Evolutionary conservation across 2,888 invertebrate species (phyloP).

Genomic region (Alloscopus bannaensis): DNA sequence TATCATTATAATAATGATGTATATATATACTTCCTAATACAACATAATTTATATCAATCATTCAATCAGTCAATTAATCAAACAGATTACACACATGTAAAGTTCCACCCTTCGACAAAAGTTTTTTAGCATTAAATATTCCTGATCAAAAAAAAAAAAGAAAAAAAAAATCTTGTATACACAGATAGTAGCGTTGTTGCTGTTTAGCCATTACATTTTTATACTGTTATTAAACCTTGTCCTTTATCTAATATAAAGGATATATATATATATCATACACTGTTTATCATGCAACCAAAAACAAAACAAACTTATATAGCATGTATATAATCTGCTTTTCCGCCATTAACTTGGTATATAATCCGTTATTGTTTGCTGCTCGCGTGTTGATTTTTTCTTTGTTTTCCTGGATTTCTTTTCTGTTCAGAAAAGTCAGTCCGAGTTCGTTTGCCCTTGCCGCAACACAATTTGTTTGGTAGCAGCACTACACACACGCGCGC

Average conservation of each 20-base stretch:
- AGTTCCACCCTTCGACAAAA: conserved; percentile 10
- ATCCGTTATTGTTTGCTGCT: too few species aligned
- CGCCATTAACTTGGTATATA: too few species aligned
- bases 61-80: conserved; percentile 65
- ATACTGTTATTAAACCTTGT: conserved; percentile 6
- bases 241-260: conserved; percentile 49
- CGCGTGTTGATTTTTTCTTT: too few species aligned
- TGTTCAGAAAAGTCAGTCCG: conserved; percentile 62
- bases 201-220: not conserved
- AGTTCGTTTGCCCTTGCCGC: conserved; percentile 64
- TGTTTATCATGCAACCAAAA: conserved; percentile 53
- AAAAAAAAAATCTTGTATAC: too few species aligned
- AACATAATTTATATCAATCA: conserved; percentile 51
- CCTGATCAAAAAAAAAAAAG: conserved; percentile 10
- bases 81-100: conserved; percentile 46
- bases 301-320: conserved; percentile 36
- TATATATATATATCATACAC: too few species aligned
- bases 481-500: too few species aligned
- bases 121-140: not conserved
- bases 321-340: too few species aligned
- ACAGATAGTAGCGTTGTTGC: conserved; percentile 1
- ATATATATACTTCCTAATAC: conserved; percentile 35
- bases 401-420: too few species aligned
- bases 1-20: conserved; percentile 43
- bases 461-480: too few species aligned